Conservation (phyloP, 2,113 vertebrate species). For the Sorex araneus region DNA sequence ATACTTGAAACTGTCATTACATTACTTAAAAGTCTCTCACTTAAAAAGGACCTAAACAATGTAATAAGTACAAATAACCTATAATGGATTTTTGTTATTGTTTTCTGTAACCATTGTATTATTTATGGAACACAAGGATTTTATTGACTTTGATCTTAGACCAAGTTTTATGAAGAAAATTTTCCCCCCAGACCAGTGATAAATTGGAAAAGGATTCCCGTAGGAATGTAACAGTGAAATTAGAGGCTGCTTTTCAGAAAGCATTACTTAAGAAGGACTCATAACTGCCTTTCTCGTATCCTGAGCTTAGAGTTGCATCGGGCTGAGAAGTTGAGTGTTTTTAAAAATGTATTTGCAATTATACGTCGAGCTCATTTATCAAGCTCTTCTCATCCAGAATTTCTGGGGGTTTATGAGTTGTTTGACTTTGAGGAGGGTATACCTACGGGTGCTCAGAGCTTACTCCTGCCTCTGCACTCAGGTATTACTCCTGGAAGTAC, state of each 20-base stretch:
- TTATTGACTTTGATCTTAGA: not conserved
- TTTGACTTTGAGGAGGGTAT: no score
- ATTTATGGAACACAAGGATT: not conserved
- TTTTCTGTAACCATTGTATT: not conserved
- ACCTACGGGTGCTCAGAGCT: no score
- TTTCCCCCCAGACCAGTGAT: not conserved
- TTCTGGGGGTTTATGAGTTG: no score
- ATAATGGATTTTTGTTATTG: not conserved
- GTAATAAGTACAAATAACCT: not conserved
- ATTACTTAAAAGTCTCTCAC: not conserved
- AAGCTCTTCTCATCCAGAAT: no score
- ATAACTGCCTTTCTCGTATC: not conserved
- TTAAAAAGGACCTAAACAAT: constrained; percentile 39
- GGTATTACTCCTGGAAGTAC: no score
- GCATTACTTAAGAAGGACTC: not conserved
- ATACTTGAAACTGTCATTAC: not conserved
- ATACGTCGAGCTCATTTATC: no score
- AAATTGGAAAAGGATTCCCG: constrained; percentile 2
- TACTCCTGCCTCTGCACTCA: no score
- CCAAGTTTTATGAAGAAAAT: constrained; percentile 25
- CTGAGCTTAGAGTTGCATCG: not conserved
- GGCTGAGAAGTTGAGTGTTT: not conserved
- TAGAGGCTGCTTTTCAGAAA: not conserved
- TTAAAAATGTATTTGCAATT: not conserved
- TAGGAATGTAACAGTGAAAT: not conserved